These are phyloP conservation scores for Apostichopus parvimensis DNA, from an alignment of 35 echinoderm and acorn worm genomes.

Conservation along the genomic window DNA sequence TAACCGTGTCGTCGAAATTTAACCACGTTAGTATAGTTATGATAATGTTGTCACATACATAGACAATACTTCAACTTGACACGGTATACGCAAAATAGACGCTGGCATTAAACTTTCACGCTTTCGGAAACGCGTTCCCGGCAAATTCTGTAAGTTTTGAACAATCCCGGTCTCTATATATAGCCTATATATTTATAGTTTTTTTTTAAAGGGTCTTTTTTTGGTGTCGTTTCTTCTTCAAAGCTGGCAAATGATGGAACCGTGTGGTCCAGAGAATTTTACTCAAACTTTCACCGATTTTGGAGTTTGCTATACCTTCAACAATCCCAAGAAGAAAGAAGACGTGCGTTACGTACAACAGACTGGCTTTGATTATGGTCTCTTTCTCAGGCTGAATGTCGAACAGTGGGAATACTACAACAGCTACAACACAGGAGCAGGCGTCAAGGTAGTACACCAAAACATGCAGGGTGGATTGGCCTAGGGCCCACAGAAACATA, in stretches of 20 bases:
- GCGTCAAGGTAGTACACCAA: conserved; percentile 66
- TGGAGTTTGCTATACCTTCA: conserved; percentile 81
- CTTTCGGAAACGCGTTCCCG: no score
- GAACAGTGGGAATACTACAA: conserved; percentile 75
- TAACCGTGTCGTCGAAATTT: no score
- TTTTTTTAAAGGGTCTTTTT: background rate
- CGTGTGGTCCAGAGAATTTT: conserved; percentile 65
- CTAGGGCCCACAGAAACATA: no score
- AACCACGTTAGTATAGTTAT: no score
- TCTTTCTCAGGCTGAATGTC: conserved; percentile 64
- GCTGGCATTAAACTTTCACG: no score
- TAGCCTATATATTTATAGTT: background rate
- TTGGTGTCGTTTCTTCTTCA: background rate
- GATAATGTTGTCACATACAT: no score
- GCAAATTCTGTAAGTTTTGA: no score
- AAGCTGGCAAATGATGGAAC: conserved; percentile 45
- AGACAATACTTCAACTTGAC: no score
- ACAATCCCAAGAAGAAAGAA: conserved; percentile 16
- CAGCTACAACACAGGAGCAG: conserved; percentile 55
- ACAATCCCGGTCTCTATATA: background rate
- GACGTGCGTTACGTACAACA: conserved; percentile 32
- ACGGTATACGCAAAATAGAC: no score
- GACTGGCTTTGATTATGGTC: conserved; percentile 61
- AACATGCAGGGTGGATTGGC: no score
- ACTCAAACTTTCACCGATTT: conserved; percentile 69